Evolutionary conservation across 2,113 vertebrate species (phyloP).

Genomic region (Strix uralensis): DNA sequence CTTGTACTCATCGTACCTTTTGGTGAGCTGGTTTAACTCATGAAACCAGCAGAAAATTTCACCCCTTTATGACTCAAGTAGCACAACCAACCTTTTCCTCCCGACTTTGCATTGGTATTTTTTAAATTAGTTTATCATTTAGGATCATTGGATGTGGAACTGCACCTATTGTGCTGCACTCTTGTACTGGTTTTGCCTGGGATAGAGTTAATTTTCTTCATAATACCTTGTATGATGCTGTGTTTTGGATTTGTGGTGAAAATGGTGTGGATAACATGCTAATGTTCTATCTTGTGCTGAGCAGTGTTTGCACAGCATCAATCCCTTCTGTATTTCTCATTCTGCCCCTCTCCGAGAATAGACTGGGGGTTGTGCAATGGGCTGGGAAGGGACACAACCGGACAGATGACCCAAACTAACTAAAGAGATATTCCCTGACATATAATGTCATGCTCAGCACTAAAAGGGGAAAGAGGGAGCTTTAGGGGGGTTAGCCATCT

Average conservation of each 20-base stretch:
- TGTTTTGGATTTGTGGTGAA: neutral
- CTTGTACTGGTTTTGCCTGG: neutral
- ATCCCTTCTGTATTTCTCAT: neutral
- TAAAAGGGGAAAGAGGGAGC: neutral
- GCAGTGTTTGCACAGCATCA: neutral
- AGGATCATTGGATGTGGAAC: neutral
- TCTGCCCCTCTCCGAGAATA: neutral
- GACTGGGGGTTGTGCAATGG: neutral
- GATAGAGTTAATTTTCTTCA: neutral
- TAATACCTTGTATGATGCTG: neutral
- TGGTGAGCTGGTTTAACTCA: neutral
- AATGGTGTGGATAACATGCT: accelerated
- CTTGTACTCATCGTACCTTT: neutral
- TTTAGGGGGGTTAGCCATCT: neutral
- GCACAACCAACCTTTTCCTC: neutral
- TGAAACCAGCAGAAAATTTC: neutral
- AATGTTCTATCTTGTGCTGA: neutral
- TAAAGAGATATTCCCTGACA: neutral
- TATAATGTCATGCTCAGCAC: neutral
- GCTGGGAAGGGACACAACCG: neutral
- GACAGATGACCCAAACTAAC: neutral
- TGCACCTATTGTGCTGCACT: neutral
- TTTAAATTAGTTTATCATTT: neutral
- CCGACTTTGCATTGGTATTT: neutral
- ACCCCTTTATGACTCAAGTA: neutral